Conservation (phyloP, 2,113 vertebrate genomes). For the Anser cygnoides region DNA sequence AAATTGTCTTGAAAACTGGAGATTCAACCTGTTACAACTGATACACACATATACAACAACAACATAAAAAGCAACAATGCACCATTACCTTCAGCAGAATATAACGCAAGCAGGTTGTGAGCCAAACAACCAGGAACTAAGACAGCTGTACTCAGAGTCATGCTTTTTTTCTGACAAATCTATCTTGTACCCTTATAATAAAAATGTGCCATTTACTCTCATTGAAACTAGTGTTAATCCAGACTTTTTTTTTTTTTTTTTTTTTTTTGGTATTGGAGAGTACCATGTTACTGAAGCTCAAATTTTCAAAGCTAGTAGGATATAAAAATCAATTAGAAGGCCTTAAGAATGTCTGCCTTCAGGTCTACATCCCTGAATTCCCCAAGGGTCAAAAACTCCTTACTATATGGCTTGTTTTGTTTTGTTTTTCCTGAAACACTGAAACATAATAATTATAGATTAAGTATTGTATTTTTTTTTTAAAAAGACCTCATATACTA, state of each 20-base stretch:
- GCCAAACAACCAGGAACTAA: not conserved
- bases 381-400: conserved; percentile 11
- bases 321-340: conserved; percentile 50
- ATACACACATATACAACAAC: not conserved
- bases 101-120: not conserved
- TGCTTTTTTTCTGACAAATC: not conserved
- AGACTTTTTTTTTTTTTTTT: not conserved
- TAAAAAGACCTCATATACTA: not conserved
- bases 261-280: not conserved
- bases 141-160: not conserved
- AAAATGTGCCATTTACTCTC: not conserved
- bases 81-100: not conserved
- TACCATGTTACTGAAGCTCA: not conserved
- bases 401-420: not conserved
- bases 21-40: not conserved
- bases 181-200: not conserved
- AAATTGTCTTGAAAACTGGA: not conserved
- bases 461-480: not conserved
- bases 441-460: conserved; percentile 32
- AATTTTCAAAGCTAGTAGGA: conserved; percentile 54
- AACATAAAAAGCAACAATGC: not conserved
- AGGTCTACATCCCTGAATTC: conserved; percentile 30
- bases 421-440: not conserved
- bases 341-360: conserved; percentile 31
- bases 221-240: not conserved